Base-by-base conservation (phyloP, 1,140 invertebrate species). In the Antheraea mylitta region DNA sequence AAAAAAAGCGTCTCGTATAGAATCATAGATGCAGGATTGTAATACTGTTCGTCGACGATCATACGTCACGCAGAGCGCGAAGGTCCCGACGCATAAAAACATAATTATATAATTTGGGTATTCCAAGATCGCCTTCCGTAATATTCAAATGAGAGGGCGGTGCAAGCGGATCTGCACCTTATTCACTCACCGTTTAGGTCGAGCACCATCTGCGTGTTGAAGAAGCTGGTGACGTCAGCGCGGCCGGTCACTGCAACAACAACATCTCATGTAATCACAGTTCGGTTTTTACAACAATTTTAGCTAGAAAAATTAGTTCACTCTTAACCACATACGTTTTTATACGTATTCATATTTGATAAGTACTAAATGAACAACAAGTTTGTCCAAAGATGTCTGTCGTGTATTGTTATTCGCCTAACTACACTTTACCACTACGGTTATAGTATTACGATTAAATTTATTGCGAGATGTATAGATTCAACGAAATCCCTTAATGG, bases 121-220 rank as follows among this genome's bases (percentile, higher is more conserved):
- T 68, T 63, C 72, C 64, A 71, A 53, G 45, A 53, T 53, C 45
- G 67, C 45, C 64, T 73, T 70, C 73, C 71, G 75, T 79, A 53
- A 53, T 53, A 78, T 78, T 78, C 72, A 78, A 79, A 82, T 79
- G 65, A 73, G 78, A 65, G 19, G 45, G 60, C 37, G 22, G 18
- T 18, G 30, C 64, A 58, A 10, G 45, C 13, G n/a, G 71, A 66
- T 64, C 42, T 69, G 67, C 68, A 62, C 38, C 64, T 19, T 76
- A 69, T 75, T 42, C 45, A 86, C 88, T 79, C 73, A 90, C 89
- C 89, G 77, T 89, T 91, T 74, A 91, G 86, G 86, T 91, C 89
- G 77, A 91, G 83, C 77, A 89, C 84, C 89, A 91, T 90, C 80
- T 90, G 89, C 68, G 89, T 91, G 81, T 91, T 87, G 86, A 87